Base-by-base conservation (phyloP, 2,797 vertebrate species). In the Gambusia yucatana region DNA sequence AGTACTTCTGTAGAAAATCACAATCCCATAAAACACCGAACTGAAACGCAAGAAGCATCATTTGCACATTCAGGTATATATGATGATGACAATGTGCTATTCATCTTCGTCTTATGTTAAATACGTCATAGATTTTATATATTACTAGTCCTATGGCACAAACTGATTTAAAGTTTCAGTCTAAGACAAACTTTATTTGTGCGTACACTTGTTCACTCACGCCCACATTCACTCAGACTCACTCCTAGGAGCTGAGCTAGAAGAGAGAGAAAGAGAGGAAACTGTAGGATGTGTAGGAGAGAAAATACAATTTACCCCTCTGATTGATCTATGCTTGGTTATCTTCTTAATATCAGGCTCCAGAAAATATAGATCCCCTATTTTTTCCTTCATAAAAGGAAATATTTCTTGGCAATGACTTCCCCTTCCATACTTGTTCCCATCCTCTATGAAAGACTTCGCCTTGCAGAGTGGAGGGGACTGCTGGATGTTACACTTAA, bases 21-120 rank as follows among this genome's bases (percentile, higher is more conserved):
- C 89, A 82, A 88, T 87, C 85, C 72, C 80, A 92, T 63, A 92
- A 94, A 91, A 88, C 85, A 87, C 89, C 78, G 65, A 91, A 84
- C 73, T 81, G 83, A 91, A 89, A 82, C 86, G 90, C 81, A 80
- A 82, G 61, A 90, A 92, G 91, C 91, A 25, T 88, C 76, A 84
- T 79, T 84, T 90, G 61, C 91, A 95, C 92, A 94, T 94, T 93
- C 92, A 91, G 78, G 59, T 80, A 88, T 91, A 92, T 78, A 90
- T 91, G 6, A 41, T 89, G 84, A 87, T 87, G 89, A 91, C 91
- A 93, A 86, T 93, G 92, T 93, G 91, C 93, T 91, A 81, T 77
- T 89, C 85, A 84, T 88, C 82, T 89, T 88, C 76, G 82, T 86
- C 86, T 85, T 82, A 84, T 83, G 84, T 93, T 90, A 91, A 93